A percentile compares a stretch with the other conserved stretches of the same genome.
These are phyloP conservation scores for Alethe castanea DNA, from an alignment of 2,113 vertebrate genomes.

Conservation along the genomic window DNA sequence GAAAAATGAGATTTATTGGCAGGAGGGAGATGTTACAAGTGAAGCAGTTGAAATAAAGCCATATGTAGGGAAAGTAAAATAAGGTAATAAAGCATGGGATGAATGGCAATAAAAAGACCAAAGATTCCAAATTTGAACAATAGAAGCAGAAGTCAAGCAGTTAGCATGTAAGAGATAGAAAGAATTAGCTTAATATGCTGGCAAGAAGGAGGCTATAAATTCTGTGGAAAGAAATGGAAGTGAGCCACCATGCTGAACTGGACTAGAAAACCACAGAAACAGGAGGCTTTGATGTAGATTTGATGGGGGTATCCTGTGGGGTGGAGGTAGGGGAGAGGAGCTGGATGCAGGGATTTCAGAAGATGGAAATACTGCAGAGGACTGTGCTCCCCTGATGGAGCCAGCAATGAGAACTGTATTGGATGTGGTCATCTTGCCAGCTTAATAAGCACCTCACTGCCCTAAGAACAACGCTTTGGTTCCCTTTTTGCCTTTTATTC, in stretches of 20 bases:
- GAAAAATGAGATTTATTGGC: slow-evolving; percentile 5
- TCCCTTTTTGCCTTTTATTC: not conserved
- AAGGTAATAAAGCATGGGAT: slow-evolving; percentile 16
- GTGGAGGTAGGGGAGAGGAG: not conserved
- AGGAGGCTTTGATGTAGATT: slow-evolving; percentile 24
- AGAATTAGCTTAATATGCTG: slow-evolving; percentile 20
- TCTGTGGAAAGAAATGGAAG: slow-evolving; percentile 24
- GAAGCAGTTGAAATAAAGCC: slow-evolving; percentile 11
- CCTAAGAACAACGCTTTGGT: not conserved
- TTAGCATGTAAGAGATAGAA: not conserved
- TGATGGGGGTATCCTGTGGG: not conserved
- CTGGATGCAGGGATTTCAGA: not conserved
- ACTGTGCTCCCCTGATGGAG: not conserved
- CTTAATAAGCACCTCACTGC: not conserved
- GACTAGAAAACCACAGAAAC: not conserved
- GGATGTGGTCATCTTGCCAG: not conserved
- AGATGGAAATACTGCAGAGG: not conserved
- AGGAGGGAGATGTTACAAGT: not conserved
- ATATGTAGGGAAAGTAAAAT: not conserved
- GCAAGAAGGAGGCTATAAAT: not conserved
- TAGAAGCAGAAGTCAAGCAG: not conserved
- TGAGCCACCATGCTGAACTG: not conserved
- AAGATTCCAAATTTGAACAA: slow-evolving; percentile 38
- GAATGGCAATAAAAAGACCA: slow-evolving; percentile 39
- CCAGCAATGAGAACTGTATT: not conserved